Evolutionary conservation across 2,797 vertebrate genomes (phyloP).

Genomic region (Paguma larvata): DNA sequence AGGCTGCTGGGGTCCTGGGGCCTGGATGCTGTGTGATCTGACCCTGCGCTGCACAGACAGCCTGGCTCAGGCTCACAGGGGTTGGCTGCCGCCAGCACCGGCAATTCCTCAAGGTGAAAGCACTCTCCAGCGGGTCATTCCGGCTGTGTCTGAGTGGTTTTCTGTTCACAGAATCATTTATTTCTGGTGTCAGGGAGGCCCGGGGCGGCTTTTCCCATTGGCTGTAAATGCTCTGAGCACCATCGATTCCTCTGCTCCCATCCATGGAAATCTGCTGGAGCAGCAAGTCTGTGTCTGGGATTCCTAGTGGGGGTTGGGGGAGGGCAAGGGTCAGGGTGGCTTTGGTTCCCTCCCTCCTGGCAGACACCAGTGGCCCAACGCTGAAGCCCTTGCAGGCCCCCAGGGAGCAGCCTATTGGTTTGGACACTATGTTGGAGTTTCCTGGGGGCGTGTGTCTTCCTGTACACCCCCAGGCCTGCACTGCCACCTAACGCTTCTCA

Average conservation of each 20-base stretch:
- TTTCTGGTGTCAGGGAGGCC: constrained; percentile 88
- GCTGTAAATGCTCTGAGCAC: constrained; percentile 81
- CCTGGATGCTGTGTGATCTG: constrained; percentile 54
- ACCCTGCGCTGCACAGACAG: constrained; percentile 81
- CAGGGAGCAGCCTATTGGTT: neutral
- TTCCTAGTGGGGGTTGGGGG: neutral
- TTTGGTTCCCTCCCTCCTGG: neutral
- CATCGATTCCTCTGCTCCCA: constrained; percentile 85
- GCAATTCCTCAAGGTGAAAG: constrained; percentile 86
- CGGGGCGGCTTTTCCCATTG: constrained; percentile 82
- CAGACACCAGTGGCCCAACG: neutral
- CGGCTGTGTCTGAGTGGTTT: constrained; percentile 84
- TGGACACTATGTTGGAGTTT: neutral
- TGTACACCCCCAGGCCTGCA: neutral
- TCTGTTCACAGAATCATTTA: constrained; percentile 85
- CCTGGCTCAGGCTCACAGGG: constrained; percentile 73
- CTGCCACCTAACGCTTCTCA: neutral
- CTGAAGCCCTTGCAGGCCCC: neutral
- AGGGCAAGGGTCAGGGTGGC: neutral
- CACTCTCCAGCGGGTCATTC: constrained; percentile 86
- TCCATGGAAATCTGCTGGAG: constrained; percentile 83
- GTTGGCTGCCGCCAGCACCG: neutral
- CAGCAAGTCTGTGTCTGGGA: constrained; percentile 82
- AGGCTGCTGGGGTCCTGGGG: neutral
- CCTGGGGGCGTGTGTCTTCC: neutral